These are phyloP conservation scores for Drosophila serrata DNA, from an alignment of 1,140 invertebrate species.

Conservation along the genomic window DNA sequence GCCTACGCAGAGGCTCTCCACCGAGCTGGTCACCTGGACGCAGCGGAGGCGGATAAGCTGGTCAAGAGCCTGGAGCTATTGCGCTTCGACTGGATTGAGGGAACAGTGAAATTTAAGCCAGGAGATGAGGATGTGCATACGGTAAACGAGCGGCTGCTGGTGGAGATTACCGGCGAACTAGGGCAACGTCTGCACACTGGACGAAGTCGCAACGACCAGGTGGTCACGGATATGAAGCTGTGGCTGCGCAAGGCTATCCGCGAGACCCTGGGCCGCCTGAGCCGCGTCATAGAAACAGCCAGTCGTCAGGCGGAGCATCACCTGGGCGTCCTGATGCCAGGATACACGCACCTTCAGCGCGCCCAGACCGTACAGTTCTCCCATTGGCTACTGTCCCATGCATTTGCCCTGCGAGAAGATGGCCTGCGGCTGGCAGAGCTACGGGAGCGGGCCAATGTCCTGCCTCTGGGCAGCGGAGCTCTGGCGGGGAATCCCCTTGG, in stretches of 20 bases:
- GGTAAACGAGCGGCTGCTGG: slow-evolving; percentile 89
- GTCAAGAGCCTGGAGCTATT: slow-evolving; percentile 89
- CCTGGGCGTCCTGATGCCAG: slow-evolving; percentile 91
- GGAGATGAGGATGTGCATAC: slow-evolving; percentile 94
- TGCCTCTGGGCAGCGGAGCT: slow-evolving; percentile 93
- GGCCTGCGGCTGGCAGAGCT: slow-evolving; percentile 87
- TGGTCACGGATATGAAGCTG: slow-evolving; percentile 91
- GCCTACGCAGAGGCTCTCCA: slow-evolving; percentile 90
- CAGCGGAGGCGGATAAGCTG: slow-evolving; percentile 87
- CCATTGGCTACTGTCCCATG: slow-evolving; percentile 92
- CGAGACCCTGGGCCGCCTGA: slow-evolving; percentile 78
- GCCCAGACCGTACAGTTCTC: slow-evolving; percentile 94
- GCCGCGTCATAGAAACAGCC: slow-evolving; percentile 85
- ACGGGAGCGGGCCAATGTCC: slow-evolving; percentile 86
- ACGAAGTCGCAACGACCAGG: slow-evolving; percentile 94
- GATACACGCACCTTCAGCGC: slow-evolving; percentile 94
- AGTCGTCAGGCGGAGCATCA: slow-evolving; percentile 87
- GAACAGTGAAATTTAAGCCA: slow-evolving; percentile 86
- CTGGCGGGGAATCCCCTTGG: slow-evolving; percentile 92
- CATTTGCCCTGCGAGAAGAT: slow-evolving; percentile 88
- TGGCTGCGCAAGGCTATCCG: slow-evolving; percentile 89
- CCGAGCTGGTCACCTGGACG: slow-evolving; percentile 87
- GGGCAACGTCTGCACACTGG: slow-evolving; percentile 92
- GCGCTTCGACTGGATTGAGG: slow-evolving; percentile 88
- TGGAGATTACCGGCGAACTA: slow-evolving; percentile 87